Base-by-base conservation (phyloP, 2,888 invertebrate genomes). In the Aproaerema taeniolella region DNA sequence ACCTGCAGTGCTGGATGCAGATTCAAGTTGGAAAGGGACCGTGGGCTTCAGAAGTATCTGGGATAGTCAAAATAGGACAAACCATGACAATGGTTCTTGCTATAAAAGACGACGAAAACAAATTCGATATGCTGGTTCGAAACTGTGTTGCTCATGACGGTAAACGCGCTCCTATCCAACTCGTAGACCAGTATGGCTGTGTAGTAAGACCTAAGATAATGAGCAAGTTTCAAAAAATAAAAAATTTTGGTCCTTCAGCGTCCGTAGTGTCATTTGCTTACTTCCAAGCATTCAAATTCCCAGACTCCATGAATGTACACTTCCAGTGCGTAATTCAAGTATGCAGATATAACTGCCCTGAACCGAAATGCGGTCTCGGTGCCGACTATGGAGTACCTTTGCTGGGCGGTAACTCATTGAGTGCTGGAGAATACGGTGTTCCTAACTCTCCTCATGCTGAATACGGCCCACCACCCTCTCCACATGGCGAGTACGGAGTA, bases 41-140 rank as follows among this genome's bases (percentile, higher is more conserved):
- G 1, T 97, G 97, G 97, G 97, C 97, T n/a, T 95, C 95, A 9
- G 97, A 97, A 81, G 97, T 97, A 20, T 96, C 96, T 0, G 97
- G 97, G 39, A 96, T 97, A 61, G 97, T 97, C 7, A 97, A 97
- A 83, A 97, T 97, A 52, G 97, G 97, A 14, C 97, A 97, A 72
- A 97, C 97, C 0, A 97, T 97, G 97, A 97, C 97, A 8, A 97
- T 97, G 97, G 97, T 97, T 8, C 87, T 97, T 44, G 97, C 97
- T 13, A 97, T 97, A 62, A 97, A 97, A 78, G 97, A 97, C 57
- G 96, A 97, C 58, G 97, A 97, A 77, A 96, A 96, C 64, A 97
- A 97, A 85, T 97, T 97, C 75, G 97, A 97, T 64, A 97, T 97
- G 96, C 78, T 97, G 49, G 96, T 97, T 24, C 89, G 97, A 49